A percentile compares a stretch with the other conserved stretches of the same genome.
Conservation (phyloP, 2,797 vertebrate species). For the Pelobates cultripes region DNA sequence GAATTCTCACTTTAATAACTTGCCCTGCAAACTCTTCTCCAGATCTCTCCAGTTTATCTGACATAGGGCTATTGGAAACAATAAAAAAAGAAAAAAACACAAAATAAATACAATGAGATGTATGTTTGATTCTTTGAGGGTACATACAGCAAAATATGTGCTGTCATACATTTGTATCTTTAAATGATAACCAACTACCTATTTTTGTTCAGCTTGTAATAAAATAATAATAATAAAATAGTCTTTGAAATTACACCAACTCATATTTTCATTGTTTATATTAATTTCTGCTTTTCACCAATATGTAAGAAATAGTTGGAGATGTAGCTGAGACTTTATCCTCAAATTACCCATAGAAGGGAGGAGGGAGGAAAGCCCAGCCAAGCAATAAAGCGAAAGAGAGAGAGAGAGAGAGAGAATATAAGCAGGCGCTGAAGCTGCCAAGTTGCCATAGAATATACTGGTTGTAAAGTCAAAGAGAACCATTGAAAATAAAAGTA, state of each 20-base stretch:
- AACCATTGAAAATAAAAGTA: constrained; percentile 43
- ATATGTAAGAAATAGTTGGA: constrained; percentile 37
- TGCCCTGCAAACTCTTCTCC: no score
- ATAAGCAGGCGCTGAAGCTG: constrained; percentile 29
- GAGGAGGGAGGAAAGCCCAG: constrained; percentile 32
- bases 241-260: constrained; percentile 20
- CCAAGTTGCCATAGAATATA: constrained; percentile 47
- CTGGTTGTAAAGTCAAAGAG: constrained; percentile 42
- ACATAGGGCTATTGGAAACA: background rate
- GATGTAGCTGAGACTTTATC: constrained; percentile 46
- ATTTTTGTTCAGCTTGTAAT: background rate
- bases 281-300: constrained; percentile 40
- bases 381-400: constrained; percentile 52
- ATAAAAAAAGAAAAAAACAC: background rate
- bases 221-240: background rate
- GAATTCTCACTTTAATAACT: no score
- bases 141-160: background rate
- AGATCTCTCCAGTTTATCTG: no score
- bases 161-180: background rate
- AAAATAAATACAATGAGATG: background rate
- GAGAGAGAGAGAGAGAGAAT: constrained; percentile 30
- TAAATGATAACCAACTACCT: background rate
- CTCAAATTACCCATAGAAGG: constrained; percentile 48
- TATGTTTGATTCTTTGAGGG: background rate
- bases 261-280: constrained; percentile 36